Percentiles rank a stretch among this genome's conserved stretches.
Evolutionary conservation across 1,140 invertebrate species (phyloP).

Genomic region (Bombus pascuorum): DNA sequence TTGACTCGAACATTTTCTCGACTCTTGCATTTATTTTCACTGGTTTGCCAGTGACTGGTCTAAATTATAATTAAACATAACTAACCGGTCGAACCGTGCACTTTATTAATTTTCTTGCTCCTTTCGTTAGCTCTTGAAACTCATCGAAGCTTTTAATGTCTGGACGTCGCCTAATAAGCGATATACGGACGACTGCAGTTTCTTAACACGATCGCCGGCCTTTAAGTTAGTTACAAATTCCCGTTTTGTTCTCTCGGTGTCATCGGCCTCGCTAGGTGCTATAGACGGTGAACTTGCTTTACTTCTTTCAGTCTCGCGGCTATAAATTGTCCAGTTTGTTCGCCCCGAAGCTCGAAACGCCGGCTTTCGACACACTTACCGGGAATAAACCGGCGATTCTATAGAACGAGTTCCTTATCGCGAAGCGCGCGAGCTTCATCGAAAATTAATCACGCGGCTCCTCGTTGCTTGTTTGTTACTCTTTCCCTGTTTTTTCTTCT

Average conservation of each 20-base stretch:
- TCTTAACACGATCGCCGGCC: neutral
- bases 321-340: constrained; percentile 16
- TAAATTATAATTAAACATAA: neutral
- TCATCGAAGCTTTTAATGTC: neutral
- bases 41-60: neutral
- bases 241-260: neutral
- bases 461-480: neutral
- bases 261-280: constrained; percentile 21
- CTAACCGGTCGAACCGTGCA: neutral
- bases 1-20: neutral
- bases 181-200: neutral
- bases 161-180: neutral
- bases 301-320: neutral
- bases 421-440: neutral
- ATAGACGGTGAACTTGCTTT: constrained; percentile 5
- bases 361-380: constrained; percentile 4
- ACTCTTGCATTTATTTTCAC: neutral
- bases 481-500: neutral
- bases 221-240: constrained; percentile 1
- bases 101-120: neutral
- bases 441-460: constrained; percentile 8
- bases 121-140: neutral
- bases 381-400: neutral
- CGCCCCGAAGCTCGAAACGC: neutral
- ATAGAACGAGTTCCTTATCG: constrained; percentile 8